Evolutionary conservation across 2,797 vertebrate species (phyloP), one percentile per base, ranked within the genome.

Genomic region (Parotocinclus haroldoi): DNA sequence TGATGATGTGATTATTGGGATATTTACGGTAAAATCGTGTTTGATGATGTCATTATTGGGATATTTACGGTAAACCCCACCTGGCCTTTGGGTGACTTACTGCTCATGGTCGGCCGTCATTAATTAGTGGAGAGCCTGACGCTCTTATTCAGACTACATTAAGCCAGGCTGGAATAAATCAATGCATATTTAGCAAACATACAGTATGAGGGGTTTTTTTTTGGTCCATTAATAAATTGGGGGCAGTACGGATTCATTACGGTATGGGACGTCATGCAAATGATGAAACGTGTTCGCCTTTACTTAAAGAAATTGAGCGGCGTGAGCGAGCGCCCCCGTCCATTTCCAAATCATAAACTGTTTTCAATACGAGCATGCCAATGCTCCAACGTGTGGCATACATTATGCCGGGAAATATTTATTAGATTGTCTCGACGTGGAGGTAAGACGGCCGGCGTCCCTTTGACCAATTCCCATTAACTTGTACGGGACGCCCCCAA

Each of bases 381-480:
- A 79, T 78, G 79, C 77, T 82, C 81, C 78, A 82, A 80, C 56
- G 58, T 76, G 73, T 73, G 77, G 80, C 85, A 88, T 91, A 85
- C 73, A 86, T 89, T 90, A 89, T 87, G 82, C 84, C 84, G 76
- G 63, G 72, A 71, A 76, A 83, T 86, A 89, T 89, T 84, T 86
- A 86, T 88, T 86, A 82, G 81, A 89, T 88, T 83, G 13, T 87
- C 78, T 51, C 84, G 78, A 81, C 75, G 51, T 40, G 77, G 82
- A 87, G 82, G 84, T 86, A 84, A 80, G 76, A 78, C 74, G 72
- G 66, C 63, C 57, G 72, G 61, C 12, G 69, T 81, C 82, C 80
- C 79, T 89, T 84, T 92, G 92, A 96, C 90, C 87, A 94, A 94
- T 92, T 87, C 88, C 84, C 88, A 91, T 92, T 53, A 90, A 92